These are phyloP conservation scores for Parasteatoda tepidariorum DNA, from an alignment of 1,140 invertebrate species.

Conservation along the genomic window DNA sequence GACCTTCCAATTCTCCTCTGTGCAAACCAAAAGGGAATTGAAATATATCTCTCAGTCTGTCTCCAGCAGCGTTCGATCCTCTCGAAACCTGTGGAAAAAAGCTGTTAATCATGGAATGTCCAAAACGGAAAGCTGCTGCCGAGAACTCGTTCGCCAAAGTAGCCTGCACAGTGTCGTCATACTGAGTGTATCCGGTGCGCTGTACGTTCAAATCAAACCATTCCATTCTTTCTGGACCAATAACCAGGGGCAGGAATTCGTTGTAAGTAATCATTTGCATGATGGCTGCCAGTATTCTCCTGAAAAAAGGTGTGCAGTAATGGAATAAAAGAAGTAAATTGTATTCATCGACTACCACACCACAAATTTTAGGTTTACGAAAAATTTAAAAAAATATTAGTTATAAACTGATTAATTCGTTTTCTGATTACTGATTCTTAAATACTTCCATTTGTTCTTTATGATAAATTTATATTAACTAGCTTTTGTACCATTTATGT, in stretches of 20 bases:
- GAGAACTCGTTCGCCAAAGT: slow-evolving; percentile 83
- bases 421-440: no score
- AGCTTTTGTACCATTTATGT: no score
- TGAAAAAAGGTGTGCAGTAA: no score
- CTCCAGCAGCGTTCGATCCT: background rate
- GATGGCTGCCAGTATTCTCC: slow-evolving; percentile 63
- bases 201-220: slow-evolving; percentile 59
- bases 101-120: slow-evolving; percentile 83
- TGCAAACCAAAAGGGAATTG: slow-evolving; percentile 63
- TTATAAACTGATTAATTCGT: no score
- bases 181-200: slow-evolving; percentile 65
- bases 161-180: slow-evolving; percentile 78
- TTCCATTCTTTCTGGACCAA: slow-evolving; percentile 69
- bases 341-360: no score
- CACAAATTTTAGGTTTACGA: no score
- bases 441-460: no score
- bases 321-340: no score
- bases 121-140: slow-evolving; percentile 85
- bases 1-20: slow-evolving; percentile 58
- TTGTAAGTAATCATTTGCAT: slow-evolving; percentile 72
- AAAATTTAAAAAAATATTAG: no score
- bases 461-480: no score
- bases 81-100: slow-evolving; percentile 46
- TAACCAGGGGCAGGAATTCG: slow-evolving; percentile 72
- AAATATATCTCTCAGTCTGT: slow-evolving; percentile 62